Evolutionary conservation across 2,113 vertebrate genomes (phyloP), one percentile per base, ranked within the genome.

Genomic region (Donacobius atricapilla): DNA sequence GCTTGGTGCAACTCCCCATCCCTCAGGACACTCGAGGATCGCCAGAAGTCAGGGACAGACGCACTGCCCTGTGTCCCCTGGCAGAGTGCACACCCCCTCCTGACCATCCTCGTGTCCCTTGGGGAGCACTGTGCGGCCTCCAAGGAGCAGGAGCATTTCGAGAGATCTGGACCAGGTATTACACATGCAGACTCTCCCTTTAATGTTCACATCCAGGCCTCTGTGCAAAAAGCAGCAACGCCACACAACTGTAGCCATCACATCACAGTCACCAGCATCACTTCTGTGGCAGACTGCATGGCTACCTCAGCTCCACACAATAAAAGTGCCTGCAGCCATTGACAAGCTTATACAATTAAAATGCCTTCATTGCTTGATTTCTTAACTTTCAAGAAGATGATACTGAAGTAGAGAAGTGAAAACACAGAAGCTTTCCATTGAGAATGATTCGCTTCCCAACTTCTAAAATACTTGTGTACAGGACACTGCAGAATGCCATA

Each of bases 21-120:
- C 47, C 63, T 31, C 42, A 21, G 27, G 31, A 45, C 39, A 60
- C 27, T 7, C 39, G 40, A 66, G 40, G 22, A 40, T 56, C 22
- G 23, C 33, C 53, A 40, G 72, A 58, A 64, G 24, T 11, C 40
- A n/a, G n/a, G 35, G 51, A 39, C 66, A 22, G 33, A 50, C 8
- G 33, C 54, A 40, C 23, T 0, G 0, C 60, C 25, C 60, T 22
- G 37, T 23, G 40, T 56, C 17, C 42, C 40, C 33, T 73, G 20
- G 37, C 6, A 33, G 23, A 31, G 40, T 28, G 40, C 30, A 33
- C 42, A 58, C 1, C 12, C 10, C 54, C 6, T 6, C 45, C 47
- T 56, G 45, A 58, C 35, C 1, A 4, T 42, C 39, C 53, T 60
- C 2, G 0, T 9, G 39, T 21, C 28, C 47, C 39, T 10, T 2